A percentile compares a stretch with the other conserved stretches of the same genome.
Conservation (phyloP, 2,888 invertebrate genomes). For the Catocala nupta region DNA sequence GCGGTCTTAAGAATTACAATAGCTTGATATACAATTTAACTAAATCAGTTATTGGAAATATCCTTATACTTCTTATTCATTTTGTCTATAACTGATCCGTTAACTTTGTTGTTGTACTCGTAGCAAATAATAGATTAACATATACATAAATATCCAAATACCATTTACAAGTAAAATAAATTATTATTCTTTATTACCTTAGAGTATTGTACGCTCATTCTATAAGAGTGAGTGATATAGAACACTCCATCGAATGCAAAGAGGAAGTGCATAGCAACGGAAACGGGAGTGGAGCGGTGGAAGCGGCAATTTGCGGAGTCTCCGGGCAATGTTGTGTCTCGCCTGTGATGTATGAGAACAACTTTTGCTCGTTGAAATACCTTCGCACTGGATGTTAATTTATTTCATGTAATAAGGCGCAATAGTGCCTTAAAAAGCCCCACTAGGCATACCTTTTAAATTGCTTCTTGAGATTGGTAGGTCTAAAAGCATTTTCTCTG, state of each 20-base stretch:
- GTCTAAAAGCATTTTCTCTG: slow-evolving; percentile 45
- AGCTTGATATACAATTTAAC: too few relatives aligned
- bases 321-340: slow-evolving; percentile 52
- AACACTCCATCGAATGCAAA: slow-evolving; percentile 45
- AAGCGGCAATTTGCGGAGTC: slow-evolving; percentile 52
- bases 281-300: slow-evolving; percentile 56
- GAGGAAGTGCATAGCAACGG: slow-evolving; percentile 59
- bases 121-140: too few relatives aligned
- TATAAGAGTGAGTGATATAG: slow-evolving; percentile 41
- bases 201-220: slow-evolving; percentile 29
- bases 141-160: too few relatives aligned
- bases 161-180: too few relatives aligned
- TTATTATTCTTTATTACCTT: slow-evolving; percentile 6
- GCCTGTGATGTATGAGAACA: slow-evolving; percentile 60
- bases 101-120: too few relatives aligned
- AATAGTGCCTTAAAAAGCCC: slow-evolving; percentile 50
- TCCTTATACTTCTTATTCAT: too few relatives aligned
- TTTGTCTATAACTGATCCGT: too few relatives aligned
- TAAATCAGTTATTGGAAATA: too few relatives aligned
- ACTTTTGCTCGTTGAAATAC: slow-evolving; percentile 65
- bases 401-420: slow-evolving; percentile 63
- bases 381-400: slow-evolving; percentile 63
- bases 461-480: slow-evolving; percentile 49
- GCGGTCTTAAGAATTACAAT: too few relatives aligned
- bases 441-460: slow-evolving; percentile 53